phyloP scores from a whole-genome alignment of 2,113 vertebrate species.

The Rhynchopsitta pachyrhyncha region DNA sequence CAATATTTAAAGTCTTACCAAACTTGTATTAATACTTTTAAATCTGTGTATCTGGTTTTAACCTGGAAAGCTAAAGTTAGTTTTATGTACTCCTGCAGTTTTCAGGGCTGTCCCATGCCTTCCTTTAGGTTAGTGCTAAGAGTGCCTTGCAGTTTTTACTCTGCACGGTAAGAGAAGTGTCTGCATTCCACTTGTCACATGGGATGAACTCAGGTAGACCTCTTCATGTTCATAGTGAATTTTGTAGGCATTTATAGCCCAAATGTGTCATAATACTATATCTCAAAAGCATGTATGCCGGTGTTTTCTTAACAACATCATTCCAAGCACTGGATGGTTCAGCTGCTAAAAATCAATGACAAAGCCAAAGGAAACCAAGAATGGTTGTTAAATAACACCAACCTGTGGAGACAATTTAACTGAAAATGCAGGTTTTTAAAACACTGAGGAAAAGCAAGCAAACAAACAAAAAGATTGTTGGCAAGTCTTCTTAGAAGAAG shows the following conservation, averaged over 20 bases:
- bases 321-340: neutral
- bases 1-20: neutral
- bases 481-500: neutral
- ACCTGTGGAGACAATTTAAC: neutral
- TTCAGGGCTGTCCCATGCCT: neutral
- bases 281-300: neutral
- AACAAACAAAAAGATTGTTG: neutral
- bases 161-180: neutral
- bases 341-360: neutral
- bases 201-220: neutral
- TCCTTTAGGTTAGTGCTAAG: neutral
- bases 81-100: neutral
- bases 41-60: neutral
- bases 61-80: neutral
- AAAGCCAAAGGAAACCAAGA: neutral
- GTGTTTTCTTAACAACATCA: neutral
- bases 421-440: neutral
- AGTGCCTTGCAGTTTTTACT: neutral
- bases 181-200: neutral
- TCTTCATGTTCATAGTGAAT: rapidly evolving
- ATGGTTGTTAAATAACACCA: neutral
- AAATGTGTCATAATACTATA: neutral
- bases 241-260: neutral
- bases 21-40: neutral
- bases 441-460: neutral